These are phyloP conservation scores for Odontocolon sp. DNA, from an alignment of 2,888 invertebrate species.

Conservation along the genomic window DNA sequence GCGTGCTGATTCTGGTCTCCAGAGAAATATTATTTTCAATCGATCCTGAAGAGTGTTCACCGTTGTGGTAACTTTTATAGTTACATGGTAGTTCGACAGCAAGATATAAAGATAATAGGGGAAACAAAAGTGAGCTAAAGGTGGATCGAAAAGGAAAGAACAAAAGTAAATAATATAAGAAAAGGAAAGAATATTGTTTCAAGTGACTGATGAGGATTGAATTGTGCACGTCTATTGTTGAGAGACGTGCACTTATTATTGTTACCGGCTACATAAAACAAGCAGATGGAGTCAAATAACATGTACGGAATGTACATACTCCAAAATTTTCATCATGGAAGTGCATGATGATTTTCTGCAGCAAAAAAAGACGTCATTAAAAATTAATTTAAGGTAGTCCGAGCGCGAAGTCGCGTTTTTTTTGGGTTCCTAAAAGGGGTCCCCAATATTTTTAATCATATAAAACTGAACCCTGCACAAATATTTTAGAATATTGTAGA, in stretches of 20 bases:
- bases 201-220: constrained; percentile 45
- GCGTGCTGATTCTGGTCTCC: constrained; percentile 42
- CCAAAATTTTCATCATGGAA: too few relatives aligned
- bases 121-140: too few relatives aligned
- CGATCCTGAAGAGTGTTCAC: constrained; percentile 42
- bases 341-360: too few relatives aligned
- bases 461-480: too few relatives aligned
- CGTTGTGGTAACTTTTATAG: background rate
- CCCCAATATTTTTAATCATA: too few relatives aligned
- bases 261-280: background rate
- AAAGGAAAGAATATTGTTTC: constrained; percentile 43
- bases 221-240: background rate
- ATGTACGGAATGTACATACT: too few relatives aligned
- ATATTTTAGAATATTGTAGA: too few relatives aligned
- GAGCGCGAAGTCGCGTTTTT: too few relatives aligned
- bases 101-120: constrained; percentile 33
- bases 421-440: too few relatives aligned
- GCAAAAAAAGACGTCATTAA: too few relatives aligned
- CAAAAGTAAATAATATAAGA: background rate
- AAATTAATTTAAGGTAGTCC: too few relatives aligned
- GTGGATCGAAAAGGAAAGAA: constrained; percentile 14
- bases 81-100: constrained; percentile 6
- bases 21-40: constrained; percentile 57
- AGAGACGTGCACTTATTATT: background rate
- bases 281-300: background rate